Evolutionary conservation across 2,888 invertebrate genomes (phyloP), one percentile per base, ranked within the genome.

Genomic region (Antitype chi): DNA sequence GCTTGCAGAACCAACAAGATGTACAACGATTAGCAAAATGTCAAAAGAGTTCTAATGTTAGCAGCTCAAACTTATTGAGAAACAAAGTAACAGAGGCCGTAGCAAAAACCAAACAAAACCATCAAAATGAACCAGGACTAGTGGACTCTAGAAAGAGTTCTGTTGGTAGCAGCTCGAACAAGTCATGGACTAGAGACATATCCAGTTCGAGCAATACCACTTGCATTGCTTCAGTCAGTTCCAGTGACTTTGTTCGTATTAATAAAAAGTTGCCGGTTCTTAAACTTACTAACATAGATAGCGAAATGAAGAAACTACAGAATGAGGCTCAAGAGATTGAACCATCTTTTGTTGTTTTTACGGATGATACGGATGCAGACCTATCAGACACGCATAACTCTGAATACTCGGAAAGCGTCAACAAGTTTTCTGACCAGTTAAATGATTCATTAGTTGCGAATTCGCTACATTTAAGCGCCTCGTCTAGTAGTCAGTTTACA

Each of bases 161-260:
- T 1, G n/a, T 87, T 11, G 87, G 87, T 23, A 92, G 92, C 62
- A 81, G 64, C 11, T 93, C 95, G 0, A 90, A 91, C 38, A 82
- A 92, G 0, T 95, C 95, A 0, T 96, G 96, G 95, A 94, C 94
- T 2, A 94, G 90, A 84, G 94, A 95, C 66, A 94, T 96, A 75
- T 95, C 95, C 0, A 92, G 91, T 57, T 94, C 95, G 0, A 94
- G 94, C 55, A 90, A 92, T 0, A 91, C 91, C 0, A 94, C 94
- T 1, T 93, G 91, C 69, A 49, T 94, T 4, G 92, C 25, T 17
- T 74, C 94, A 0, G 94, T 94, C 0, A 76, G 82, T 0, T 91
- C 93, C 0, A 90, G 88, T 2, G 95, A 95, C 72, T 90, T 94
- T 67, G 90, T 94, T 8, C 86, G 91, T 11, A 91, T 95, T 23